Evolutionary conservation across 2,113 vertebrate species (phyloP), one percentile per base, ranked within the genome.

Genomic region (Oophaga pumilio): DNA sequence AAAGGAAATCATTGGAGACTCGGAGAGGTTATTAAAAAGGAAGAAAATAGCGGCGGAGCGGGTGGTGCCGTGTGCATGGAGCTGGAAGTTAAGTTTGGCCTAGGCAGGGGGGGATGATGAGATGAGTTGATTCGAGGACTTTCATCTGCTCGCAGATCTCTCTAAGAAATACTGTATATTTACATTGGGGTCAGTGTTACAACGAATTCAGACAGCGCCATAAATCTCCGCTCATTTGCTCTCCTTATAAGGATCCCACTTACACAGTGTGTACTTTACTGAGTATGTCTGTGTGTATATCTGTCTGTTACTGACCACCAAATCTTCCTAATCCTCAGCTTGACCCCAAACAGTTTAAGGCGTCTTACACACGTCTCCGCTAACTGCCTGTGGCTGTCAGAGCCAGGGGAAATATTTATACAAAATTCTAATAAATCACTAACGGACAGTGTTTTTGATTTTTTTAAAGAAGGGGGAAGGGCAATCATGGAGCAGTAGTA

Each of bases 231-330:
- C 85, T 24, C 76, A 64, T 13, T 86, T 28, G n/a, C 59, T 52
- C 13, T 57, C 85, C 85, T 50, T 86, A 86, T 79, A 86, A 68
- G 85, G 85, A 22, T 53, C 52, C 76, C 43, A 77, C 60, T 84
- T 84, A 85, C 50, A 76, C 69, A 8, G 5, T 85, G 83, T 85
- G 69, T 85, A 76, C 76, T 22, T 84, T 28, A 53, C 5, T 24
- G 64, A 52, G 64, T 50, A 13, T 64, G 49, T 69, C 64, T 84
- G 62, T 84, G 78, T 69, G 68, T 82, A 64, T 66, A 66, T 82
- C 22, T 49, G 59, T 82, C 80, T 49, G 18, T 26, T 73, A n/a
- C 43, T 18, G n/a, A 73, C 66, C 66, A 20, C 0, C 13, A 79
- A 79, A 0, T 12, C 57, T 0, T 56, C 53, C 66, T 90, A 87